A percentile compares a stretch with the other conserved stretches of the same genome.
These are phyloP conservation scores for Drosophila kurseongensis DNA, from an alignment of 1,140 invertebrate genomes.

Conservation along the genomic window DNA sequence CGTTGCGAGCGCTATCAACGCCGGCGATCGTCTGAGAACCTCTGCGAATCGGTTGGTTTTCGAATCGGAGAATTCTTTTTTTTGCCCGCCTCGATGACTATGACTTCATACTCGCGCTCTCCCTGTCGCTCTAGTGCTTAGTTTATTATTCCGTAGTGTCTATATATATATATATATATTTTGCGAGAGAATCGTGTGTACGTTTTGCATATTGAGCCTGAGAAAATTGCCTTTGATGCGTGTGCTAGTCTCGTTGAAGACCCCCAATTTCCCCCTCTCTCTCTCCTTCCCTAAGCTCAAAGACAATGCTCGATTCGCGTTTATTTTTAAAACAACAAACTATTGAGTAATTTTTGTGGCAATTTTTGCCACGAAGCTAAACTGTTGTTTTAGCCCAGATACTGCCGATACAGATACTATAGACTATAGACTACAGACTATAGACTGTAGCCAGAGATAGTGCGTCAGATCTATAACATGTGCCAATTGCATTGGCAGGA, in stretches of 20 bases:
- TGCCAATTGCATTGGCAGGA: constrained; percentile 70
- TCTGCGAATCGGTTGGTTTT: constrained; percentile 48
- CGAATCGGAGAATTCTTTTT: constrained; percentile 30
- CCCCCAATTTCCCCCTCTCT: background rate
- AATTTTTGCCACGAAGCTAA: constrained; percentile 32
- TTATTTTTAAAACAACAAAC: constrained; percentile 75
- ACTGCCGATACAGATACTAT: constrained; percentile 27
- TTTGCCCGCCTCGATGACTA: constrained; percentile 38
- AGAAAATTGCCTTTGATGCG: constrained; percentile 74
- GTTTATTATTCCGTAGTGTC: constrained; percentile 68
- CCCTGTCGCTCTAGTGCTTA: constrained; percentile 30
- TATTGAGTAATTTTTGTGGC: constrained; percentile 65
- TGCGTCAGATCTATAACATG: constrained; percentile 60
- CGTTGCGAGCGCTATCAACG: constrained; percentile 77
- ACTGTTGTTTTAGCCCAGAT: constrained; percentile 69
- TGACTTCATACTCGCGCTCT: constrained; percentile 69
- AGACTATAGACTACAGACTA: background rate
- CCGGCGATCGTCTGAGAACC: constrained; percentile 76
- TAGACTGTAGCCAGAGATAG: constrained; percentile 12
- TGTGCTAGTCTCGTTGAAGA: constrained; percentile 38
- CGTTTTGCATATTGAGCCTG: constrained; percentile 58
- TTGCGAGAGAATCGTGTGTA: constrained; percentile 16
- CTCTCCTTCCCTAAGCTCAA: constrained; percentile 3
- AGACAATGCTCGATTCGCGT: constrained; percentile 71
- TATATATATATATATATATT: constrained; percentile 30